These are phyloP conservation scores for Drosophila limbata DNA, from an alignment of 2,888 invertebrate species.

Conservation along the genomic window DNA sequence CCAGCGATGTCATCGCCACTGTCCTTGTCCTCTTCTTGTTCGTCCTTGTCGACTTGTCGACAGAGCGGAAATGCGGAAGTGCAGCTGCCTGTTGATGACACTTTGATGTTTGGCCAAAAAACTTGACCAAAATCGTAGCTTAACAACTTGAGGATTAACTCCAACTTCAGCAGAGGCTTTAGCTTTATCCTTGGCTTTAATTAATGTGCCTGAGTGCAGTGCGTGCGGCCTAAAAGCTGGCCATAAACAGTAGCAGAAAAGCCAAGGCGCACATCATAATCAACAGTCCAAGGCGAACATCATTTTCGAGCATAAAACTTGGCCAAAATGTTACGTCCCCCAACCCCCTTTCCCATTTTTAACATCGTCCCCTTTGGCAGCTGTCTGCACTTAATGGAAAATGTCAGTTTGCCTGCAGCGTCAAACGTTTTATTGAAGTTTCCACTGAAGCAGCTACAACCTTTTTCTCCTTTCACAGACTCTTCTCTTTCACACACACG, in stretches of 20 bases:
- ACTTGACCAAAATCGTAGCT: slow-evolving; percentile 19
- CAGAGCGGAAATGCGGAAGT: slow-evolving; percentile 46
- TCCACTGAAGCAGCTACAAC: slow-evolving; percentile 40
- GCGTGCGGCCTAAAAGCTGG: slow-evolving; percentile 46
- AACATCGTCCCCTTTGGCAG: slow-evolving; percentile 28
- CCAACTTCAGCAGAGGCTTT: not conserved
- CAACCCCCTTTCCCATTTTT: not conserved
- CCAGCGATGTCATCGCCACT: slow-evolving; percentile 19
- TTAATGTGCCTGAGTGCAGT: slow-evolving; percentile 36
- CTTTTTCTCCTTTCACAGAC: slow-evolving; percentile 4
- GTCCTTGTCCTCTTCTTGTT: slow-evolving; percentile 17
- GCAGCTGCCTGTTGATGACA: slow-evolving; percentile 70
- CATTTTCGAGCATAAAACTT: slow-evolving; percentile 56
- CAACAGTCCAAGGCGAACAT: slow-evolving; percentile 45
- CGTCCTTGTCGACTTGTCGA: slow-evolving; percentile 22
- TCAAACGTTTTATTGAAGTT: slow-evolving; percentile 79
- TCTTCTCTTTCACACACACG: not conserved
- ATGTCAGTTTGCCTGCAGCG: slow-evolving; percentile 78
- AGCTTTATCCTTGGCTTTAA: slow-evolving; percentile 43
- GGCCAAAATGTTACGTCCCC: slow-evolving; percentile 38
- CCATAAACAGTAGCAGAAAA: slow-evolving; percentile 52
- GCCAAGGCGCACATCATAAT: slow-evolving; percentile 51
- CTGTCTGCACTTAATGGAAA: slow-evolving; percentile 82
- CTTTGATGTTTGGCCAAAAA: slow-evolving; percentile 57
- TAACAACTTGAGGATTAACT: slow-evolving; percentile 1